Conservation (phyloP, 2,797 vertebrate species). For the Adelosebastes latens region DNA sequence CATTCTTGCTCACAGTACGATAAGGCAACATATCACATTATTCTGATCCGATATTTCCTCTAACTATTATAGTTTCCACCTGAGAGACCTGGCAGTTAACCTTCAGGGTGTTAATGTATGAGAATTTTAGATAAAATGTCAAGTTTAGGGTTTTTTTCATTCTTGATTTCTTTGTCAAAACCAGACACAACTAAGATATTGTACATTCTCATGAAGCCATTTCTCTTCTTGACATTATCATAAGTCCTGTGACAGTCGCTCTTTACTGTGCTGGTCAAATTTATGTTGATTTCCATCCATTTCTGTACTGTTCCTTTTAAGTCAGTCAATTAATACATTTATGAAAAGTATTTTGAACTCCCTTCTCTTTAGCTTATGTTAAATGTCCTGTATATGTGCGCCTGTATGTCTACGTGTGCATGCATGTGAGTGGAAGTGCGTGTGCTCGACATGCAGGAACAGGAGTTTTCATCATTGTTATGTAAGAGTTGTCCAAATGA, state of each 20-base stretch:
- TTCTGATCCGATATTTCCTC: constrained; percentile 13
- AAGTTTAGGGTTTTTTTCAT: neutral
- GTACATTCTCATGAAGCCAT: neutral
- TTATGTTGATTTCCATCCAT: neutral
- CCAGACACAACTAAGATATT: neutral
- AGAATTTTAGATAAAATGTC: neutral
- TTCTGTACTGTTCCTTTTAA: neutral
- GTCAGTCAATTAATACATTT: neutral
- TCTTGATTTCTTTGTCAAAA: neutral
- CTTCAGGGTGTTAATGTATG: neutral
- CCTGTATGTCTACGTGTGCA: neutral
- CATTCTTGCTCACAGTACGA: neutral
- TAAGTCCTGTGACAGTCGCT: neutral
- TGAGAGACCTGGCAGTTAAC: neutral
- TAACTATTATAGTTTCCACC: neutral
- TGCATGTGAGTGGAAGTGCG: neutral
- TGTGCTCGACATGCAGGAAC: neutral
- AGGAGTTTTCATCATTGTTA: constrained; percentile 38
- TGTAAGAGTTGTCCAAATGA: constrained; percentile 46
- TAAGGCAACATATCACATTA: constrained; percentile 18
- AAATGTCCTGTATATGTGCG: neutral
- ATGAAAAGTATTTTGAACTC: neutral
- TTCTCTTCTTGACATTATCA: neutral
- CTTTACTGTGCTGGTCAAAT: neutral
- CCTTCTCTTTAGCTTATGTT: neutral